Base-by-base conservation (phyloP, 2,797 vertebrate species). In the Allobates femoralis region DNA sequence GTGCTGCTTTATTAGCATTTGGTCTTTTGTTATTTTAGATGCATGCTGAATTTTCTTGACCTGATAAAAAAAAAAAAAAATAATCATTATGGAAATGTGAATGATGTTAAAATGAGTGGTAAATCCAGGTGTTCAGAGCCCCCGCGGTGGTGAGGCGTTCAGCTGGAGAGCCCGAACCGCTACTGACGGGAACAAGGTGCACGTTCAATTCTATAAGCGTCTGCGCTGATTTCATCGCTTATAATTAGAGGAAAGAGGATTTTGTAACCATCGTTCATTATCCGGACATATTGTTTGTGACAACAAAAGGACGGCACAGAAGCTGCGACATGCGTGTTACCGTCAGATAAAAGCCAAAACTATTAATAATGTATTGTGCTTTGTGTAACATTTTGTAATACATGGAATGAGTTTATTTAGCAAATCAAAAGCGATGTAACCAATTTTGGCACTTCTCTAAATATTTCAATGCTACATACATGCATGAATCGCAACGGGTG, bases 21-120 rank as follows among this genome's bases (percentile, higher is more conserved):
- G 95, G 85, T 97, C 95, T 92, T 95, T 98, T 88, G 91, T 95
- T 82, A 88, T 88, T 92, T 96, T 97, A 92, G 96, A 96, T 80
- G 93, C 93, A 90, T 92, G 92, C 80, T 94, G 85, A 76, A 92
- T 92, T 91, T 93, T 96, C 93, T 94, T 91, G 89, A 99, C 94
- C 98, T 99, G 90, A 83, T 88, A 90, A 69, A 89, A 85, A 91
- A 90, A 88, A 79, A 26, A 90, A 0, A 69, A 66, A 67, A 46
- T 46, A 46, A 46, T 46, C 41, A 7, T 46, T 23, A 12, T 18
- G 34, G 46, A 79, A 85, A 53, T 34, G 14, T 3, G n/a, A 58
- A 74, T 28, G 18, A 32, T 58, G 76, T 78, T 41, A 58, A 73
- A 58, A 12, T 60, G 53, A 21, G n/a, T 56, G 26, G 10, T 21